A percentile compares a stretch with the other conserved stretches of the same genome.
These are phyloP conservation scores for Neopipo cinnamomea DNA, from an alignment of 2,113 vertebrate species.

Conservation along the genomic window DNA sequence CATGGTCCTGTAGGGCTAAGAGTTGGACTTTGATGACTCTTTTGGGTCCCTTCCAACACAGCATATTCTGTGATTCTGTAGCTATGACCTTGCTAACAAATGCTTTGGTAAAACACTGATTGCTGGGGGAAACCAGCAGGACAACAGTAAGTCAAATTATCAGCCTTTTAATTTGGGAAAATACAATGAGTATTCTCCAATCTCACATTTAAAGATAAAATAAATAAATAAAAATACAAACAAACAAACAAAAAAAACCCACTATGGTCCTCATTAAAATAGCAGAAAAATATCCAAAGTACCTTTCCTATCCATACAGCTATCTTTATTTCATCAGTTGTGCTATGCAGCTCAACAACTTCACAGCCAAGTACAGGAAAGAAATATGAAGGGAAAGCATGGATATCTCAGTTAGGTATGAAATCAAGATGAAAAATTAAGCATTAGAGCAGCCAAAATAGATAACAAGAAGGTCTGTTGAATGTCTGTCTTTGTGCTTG, in stretches of 20 bases:
- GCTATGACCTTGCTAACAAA: background rate
- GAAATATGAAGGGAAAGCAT: background rate
- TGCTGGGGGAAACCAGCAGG: background rate
- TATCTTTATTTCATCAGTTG: background rate
- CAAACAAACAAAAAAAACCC: background rate
- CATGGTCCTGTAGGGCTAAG: background rate
- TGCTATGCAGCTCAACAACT: background rate
- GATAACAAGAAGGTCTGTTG: conserved; percentile 39
- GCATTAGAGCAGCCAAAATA: conserved; percentile 14
- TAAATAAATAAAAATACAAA: background rate
- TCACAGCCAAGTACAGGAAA: background rate
- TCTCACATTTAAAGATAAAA: background rate
- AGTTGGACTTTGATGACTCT: background rate
- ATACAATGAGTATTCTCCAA: background rate
- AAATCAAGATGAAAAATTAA: conserved; percentile 59
- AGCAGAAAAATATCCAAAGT: background rate
- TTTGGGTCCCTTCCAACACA: background rate
- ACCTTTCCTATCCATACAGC: background rate
- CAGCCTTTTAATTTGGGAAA: background rate
- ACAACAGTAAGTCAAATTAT: background rate
- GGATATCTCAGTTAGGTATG: conserved; percentile 9
- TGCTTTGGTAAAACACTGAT: background rate
- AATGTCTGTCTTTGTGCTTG: conserved; percentile 56
- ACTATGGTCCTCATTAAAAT: background rate
- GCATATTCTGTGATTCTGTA: background rate